These are phyloP conservation scores for Tribolium madens DNA, from an alignment of 1,140 invertebrate genomes.

Conservation along the genomic window DNA sequence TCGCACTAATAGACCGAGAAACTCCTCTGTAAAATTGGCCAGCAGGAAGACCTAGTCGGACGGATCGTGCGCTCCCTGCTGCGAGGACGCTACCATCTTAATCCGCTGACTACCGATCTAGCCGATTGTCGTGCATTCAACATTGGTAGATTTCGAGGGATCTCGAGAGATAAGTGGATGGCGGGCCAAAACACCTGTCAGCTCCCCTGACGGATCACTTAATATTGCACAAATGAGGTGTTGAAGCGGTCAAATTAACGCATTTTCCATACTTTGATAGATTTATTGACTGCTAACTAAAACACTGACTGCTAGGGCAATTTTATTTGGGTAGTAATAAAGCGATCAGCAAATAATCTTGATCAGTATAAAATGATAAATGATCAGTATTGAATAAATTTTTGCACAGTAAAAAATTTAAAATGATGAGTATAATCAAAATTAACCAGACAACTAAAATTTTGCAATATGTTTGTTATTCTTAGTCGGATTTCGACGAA, in stretches of 20 bases:
- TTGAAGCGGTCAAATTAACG: not conserved
- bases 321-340: no score
- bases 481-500: no score
- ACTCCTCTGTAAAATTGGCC: not conserved
- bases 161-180: conserved; percentile 3
- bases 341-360: no score
- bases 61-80: conserved; percentile 15
- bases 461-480: no score
- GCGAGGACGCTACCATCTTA: conserved; percentile 17
- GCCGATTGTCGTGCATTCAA: conserved; percentile 15
- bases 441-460: no score
- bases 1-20: not conserved
- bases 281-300: no score
- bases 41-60: conserved; percentile 15
- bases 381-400: no score
- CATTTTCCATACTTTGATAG: no score
- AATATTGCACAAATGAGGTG: not conserved
- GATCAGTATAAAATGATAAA: no score
- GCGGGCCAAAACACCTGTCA: conserved; percentile 9
- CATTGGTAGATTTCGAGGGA: not conserved
- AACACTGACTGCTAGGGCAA: no score
- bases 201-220: not conserved
- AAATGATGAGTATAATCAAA: no score
- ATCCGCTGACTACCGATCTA: conserved; percentile 26
- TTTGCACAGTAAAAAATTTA: no score